Conservation (phyloP, 2,113 vertebrate genomes). For the Calcarius ornatus region DNA sequence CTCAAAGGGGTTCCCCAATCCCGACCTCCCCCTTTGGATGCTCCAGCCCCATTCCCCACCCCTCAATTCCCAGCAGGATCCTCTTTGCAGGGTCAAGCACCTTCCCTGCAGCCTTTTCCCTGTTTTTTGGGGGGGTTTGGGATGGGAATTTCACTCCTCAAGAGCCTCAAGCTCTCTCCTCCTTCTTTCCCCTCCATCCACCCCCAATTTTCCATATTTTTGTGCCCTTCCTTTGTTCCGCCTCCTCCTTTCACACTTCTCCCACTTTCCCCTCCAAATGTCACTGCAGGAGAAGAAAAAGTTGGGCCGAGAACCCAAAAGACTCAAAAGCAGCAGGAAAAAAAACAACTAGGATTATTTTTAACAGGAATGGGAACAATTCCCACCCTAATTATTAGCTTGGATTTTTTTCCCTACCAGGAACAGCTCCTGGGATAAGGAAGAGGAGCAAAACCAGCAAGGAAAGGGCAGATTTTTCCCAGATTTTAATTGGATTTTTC, state of each 20-base stretch:
- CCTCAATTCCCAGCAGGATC: neutral
- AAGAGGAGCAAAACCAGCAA: neutral
- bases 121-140: rapidly evolving
- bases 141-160: rapidly evolving
- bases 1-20: too few species aligned
- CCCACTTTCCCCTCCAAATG: neutral
- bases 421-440: neutral
- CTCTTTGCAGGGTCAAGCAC: neutral
- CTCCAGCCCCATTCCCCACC: neutral
- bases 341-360: neutral
- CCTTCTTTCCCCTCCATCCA: neutral
- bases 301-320: neutral
- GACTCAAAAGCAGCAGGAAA: neutral
- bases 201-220: constrained; percentile 18
- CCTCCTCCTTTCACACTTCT: constrained; percentile 19
- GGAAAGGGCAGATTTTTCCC: neutral
- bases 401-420: neutral
- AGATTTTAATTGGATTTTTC: neutral
- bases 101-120: neutral
- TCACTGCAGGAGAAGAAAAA: neutral
- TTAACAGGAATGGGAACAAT: neutral
- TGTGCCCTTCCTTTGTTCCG: neutral
- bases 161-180: neutral
- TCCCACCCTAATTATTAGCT: neutral
- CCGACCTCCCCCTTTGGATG: neutral